phyloP scores from a whole-genome alignment of 2,888 invertebrate genomes.

The Eremobia ochroleuca region DNA sequence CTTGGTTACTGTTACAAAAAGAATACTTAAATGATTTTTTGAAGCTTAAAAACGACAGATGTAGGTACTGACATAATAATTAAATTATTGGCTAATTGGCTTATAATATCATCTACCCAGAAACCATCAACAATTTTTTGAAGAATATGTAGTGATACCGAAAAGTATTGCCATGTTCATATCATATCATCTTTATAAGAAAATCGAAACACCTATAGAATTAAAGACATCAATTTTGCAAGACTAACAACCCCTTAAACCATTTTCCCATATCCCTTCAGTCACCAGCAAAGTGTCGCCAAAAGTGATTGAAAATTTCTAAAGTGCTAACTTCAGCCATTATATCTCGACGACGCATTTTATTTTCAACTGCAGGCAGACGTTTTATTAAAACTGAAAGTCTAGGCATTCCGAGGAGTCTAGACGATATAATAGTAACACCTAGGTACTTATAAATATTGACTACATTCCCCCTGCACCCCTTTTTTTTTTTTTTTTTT shows the following conservation, averaged over 20 bases:
- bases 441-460: constrained; percentile 56
- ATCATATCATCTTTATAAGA: not conserved
- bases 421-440: constrained; percentile 59
- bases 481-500: no score
- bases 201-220: not conserved
- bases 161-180: not conserved
- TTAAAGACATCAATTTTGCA: not conserved
- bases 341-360: constrained; percentile 36
- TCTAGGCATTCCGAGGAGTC: constrained; percentile 55
- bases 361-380: constrained; percentile 40
- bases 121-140: not conserved
- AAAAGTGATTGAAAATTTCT: constrained; percentile 12
- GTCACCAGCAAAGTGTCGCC: not conserved
- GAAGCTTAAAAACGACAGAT: no score
- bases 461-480: constrained; percentile 7
- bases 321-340: constrained; percentile 24
- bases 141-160: not conserved
- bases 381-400: constrained; percentile 49
- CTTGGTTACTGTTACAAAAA: not conserved
- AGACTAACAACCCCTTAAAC: not conserved
- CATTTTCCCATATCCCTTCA: not conserved
- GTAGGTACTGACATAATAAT: not conserved
- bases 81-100: not conserved
- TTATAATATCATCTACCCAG: not conserved
- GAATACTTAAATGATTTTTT: not conserved